Conservation (phyloP, 2,113 vertebrate species). For the Notiomystis cincta region DNA sequence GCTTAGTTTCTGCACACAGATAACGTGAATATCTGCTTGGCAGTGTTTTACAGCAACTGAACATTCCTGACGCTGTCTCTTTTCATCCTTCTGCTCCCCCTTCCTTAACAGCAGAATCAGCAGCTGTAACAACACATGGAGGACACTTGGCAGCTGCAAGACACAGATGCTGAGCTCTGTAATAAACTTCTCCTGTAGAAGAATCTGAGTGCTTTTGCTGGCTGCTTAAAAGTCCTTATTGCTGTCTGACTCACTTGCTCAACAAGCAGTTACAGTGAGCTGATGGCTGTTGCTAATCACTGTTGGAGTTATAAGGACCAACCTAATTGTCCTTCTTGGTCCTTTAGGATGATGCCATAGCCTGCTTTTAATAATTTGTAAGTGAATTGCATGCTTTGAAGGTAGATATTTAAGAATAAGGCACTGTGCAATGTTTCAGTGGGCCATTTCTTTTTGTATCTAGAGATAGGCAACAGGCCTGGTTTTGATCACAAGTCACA, state of each 20-base stretch:
- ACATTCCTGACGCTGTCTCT: conserved; percentile 67
- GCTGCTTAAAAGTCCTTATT: conserved; percentile 71
- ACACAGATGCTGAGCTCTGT: conserved; percentile 77
- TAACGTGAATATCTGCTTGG: conserved; percentile 70
- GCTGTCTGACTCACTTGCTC: conserved; percentile 58
- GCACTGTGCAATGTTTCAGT: background rate
- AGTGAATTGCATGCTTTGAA: background rate
- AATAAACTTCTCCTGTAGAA: conserved; percentile 61
- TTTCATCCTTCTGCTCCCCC: conserved; percentile 71
- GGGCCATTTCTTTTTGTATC: conserved; percentile 1
- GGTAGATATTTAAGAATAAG: background rate
- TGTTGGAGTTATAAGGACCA: conserved; percentile 32
- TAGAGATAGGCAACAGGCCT: conserved; percentile 49
- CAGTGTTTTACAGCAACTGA: conserved; percentile 42
- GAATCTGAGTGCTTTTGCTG: conserved; percentile 68
- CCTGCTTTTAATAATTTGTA: background rate
- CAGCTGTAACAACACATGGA: conserved; percentile 83
- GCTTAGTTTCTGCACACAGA: background rate
- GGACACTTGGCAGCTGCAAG: conserved; percentile 77
- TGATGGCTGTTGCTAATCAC: conserved; percentile 51
- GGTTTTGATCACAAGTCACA: conserved; percentile 61
- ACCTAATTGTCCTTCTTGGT: conserved; percentile 24
- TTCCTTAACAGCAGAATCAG: conserved; percentile 66
- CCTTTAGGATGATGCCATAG: conserved; percentile 23
- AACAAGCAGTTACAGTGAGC: conserved; percentile 54